Percentiles rank a stretch among this genome's conserved stretches.
Conservation (phyloP, 2,113 vertebrate genomes). For the Nycticebus coucang region DNA sequence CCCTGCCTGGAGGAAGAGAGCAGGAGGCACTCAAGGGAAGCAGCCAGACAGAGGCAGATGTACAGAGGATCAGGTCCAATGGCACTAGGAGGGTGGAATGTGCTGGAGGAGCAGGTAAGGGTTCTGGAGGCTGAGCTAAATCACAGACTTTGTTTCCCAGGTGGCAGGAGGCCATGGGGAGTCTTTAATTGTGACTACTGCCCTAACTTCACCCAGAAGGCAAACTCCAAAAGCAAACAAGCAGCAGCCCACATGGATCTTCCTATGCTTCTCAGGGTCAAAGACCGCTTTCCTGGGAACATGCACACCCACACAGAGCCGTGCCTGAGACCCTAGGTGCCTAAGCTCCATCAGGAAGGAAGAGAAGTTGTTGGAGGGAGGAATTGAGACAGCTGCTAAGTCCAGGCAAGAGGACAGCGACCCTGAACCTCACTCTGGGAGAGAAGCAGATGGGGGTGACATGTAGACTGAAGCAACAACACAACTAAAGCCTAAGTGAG, state of each 20-base stretch:
- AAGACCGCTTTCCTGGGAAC: neutral
- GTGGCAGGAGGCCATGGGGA: neutral
- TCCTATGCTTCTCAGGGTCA: neutral
- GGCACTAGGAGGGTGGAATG: neutral
- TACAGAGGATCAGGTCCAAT: too few species aligned
- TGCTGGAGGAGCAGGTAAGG: neutral
- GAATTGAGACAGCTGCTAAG: accelerated
- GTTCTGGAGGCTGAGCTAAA: neutral
- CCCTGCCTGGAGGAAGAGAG: neutral
- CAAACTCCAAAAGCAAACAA: neutral
- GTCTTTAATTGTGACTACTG: neutral
- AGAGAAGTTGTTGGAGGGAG: neutral
- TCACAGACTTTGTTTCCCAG: neutral
- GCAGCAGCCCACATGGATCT: neutral
- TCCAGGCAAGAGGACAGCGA: neutral
- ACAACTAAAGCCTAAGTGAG: neutral
- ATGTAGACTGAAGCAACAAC: accelerated
- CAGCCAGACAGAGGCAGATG: too few species aligned
- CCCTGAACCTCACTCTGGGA: neutral
- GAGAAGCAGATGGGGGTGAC: neutral
- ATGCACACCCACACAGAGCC: neutral
- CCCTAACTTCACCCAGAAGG: neutral
- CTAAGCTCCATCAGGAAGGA: neutral
- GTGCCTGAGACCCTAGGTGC: neutral
- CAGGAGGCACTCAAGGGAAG: too few species aligned